Base-by-base conservation (phyloP, 2,113 vertebrate genomes). In the Cettia cetti region DNA sequence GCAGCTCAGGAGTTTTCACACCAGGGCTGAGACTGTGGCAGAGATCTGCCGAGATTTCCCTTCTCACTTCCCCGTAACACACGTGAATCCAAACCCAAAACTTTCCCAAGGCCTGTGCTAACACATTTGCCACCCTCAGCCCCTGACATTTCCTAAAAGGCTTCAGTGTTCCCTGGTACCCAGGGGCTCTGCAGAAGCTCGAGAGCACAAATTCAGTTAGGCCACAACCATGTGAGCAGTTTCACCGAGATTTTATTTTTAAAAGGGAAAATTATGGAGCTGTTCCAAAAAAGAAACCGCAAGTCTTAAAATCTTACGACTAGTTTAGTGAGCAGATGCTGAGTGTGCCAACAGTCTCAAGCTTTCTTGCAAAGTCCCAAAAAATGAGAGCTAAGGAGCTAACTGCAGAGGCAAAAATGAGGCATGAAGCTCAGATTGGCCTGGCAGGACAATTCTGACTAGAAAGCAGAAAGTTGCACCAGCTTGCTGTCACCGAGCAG, bases 231-330 rank as follows among this genome's bases (percentile, higher is more conserved):
- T 35, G 42, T 1, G 4, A 90, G 59, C 40, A n/a, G 92, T 72
- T 96, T 80, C 89, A 53, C 75, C 0, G 6, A 92, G 88, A 87
- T 84, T 94, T 80, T 69, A 9, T 59, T 89, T 85, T 71, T 68
- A 49, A 53, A 90, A 74, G 63, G n/a, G 50, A 89, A 92, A 93
- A 64, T n/a, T 27, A 27, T 86, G 83, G 82, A 74, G 72, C 49
- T 1, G 2, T 7, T 93, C 91, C 94, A 96, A 81, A 89, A 94
- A 54, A 93, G 57, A 86, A 93, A 96, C 77, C 57, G 0, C 91
- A 64, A 68, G 87, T 78, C 89, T 95, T 87, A 89, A 76, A 93
- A 64, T 54, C 85, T 94, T 91, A 92, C 2, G 13, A 94, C 91
- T 76, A 75, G 84, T 85, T 94, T 57, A 96, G 70, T 3, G n/a